Evolutionary conservation across 2,113 vertebrate species (phyloP).

Genomic region (Paradisaea rubra): DNA sequence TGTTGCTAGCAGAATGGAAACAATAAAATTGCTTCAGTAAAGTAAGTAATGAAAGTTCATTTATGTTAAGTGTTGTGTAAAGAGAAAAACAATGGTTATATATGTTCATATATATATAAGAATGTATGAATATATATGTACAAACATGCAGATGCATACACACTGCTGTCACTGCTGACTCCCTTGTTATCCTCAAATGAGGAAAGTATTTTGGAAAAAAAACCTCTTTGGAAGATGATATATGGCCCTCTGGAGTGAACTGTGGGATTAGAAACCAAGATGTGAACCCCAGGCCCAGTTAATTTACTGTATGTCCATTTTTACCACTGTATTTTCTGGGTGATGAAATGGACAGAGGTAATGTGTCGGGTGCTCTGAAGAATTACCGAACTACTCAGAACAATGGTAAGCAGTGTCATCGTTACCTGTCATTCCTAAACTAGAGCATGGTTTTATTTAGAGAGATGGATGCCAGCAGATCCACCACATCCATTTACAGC

Average conservation of each 20-base stretch:
- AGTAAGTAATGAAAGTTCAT: not conserved
- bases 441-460: not conserved
- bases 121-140: not conserved
- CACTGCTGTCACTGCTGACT: not conserved
- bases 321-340: not conserved
- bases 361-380: not conserved
- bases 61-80: not conserved
- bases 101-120: no score
- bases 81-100: not conserved
- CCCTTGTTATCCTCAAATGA: not conserved
- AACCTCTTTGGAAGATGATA: not conserved
- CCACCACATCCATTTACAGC: not conserved
- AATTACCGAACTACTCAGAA: not conserved
- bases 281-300: not conserved
- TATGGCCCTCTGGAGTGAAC: not conserved
- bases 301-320: not conserved
- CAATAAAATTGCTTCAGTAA: not conserved
- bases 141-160: not conserved
- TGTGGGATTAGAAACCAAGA: not conserved
- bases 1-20: not conserved
- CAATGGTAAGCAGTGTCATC: not conserved
- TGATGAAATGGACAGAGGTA: not conserved
- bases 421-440: not conserved
- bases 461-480: not conserved
- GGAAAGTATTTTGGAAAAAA: not conserved